Percentiles rank a stretch among this genome's conserved stretches.
Conservation (phyloP, 2,797 vertebrate species). For the Urosaurus nigricauda region DNA sequence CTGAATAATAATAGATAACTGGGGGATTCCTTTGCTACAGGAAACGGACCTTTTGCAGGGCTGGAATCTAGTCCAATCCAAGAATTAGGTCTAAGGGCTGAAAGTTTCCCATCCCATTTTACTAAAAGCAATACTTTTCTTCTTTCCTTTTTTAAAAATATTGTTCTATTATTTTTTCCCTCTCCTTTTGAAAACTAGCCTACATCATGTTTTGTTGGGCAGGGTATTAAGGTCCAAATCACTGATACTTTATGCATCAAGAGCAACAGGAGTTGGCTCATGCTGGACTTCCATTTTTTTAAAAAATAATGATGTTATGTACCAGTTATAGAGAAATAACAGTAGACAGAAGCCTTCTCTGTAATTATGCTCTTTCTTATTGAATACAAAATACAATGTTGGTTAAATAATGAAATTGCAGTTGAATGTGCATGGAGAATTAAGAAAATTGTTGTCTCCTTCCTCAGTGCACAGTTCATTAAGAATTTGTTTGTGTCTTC, state of each 20-base stretch:
- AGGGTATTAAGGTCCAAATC: background rate
- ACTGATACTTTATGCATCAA: background rate
- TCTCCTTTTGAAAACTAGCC: background rate
- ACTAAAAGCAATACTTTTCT: background rate
- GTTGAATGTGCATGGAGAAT: background rate
- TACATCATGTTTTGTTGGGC: background rate
- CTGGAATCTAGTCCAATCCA: too few species aligned
- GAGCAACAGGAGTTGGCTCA: too few species aligned
- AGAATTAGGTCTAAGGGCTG: too few species aligned
- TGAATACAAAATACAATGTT: background rate
- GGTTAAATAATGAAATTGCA: background rate
- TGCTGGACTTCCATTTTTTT: too few species aligned
- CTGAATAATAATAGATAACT: background rate
- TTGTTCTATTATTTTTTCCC: background rate
- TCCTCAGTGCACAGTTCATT: too few species aligned
- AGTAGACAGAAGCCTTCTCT: background rate
- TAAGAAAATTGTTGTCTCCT: constrained; percentile 12
- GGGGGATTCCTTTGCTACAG: too few species aligned
- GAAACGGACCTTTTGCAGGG: too few species aligned
- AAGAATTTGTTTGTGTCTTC: constrained; percentile 6
- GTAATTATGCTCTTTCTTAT: background rate
- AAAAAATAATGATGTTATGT: background rate
- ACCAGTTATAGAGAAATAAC: background rate
- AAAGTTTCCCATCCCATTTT: background rate
- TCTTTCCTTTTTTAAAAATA: background rate